Evolutionary conservation across 2,888 invertebrate genomes (phyloP).

Genomic region (Eurytoma adleriae): DNA sequence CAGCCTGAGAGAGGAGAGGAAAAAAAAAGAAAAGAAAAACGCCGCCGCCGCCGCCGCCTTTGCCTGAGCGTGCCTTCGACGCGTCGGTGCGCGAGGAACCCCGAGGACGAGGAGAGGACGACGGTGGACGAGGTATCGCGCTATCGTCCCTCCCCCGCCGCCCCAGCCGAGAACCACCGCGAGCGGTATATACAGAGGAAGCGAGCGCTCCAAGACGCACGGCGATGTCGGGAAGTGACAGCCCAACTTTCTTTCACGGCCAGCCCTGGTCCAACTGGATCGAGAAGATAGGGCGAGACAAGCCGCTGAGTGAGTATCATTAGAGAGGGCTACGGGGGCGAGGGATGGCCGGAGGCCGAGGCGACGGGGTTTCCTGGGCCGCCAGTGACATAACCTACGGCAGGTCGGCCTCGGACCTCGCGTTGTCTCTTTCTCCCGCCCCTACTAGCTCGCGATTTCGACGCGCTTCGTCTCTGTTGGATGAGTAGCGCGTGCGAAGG

Average conservation of each 20-base stretch:
- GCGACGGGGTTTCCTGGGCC: no score
- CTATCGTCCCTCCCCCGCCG: background rate
- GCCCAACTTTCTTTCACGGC: slow-evolving; percentile 75
- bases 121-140: background rate
- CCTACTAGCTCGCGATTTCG: no score
- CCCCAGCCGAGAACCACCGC: background rate
- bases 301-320: slow-evolving; percentile 71
- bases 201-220: background rate
- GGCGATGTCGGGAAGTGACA: slow-evolving; percentile 75
- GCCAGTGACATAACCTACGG: no score
- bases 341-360: no score
- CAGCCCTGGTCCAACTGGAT: slow-evolving; percentile 76
- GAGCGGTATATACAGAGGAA: background rate
- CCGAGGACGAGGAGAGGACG: background rate
- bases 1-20: no score
- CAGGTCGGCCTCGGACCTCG: no score
- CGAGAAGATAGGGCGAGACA: slow-evolving; percentile 74
- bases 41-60: background rate
- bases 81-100: no score
- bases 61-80: background rate
- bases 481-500: no score
- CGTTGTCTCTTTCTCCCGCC: no score
- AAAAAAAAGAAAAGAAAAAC: no score
- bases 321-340: no score
- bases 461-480: no score